Conservation (phyloP, 2,888 invertebrate genomes). For the Chrysotoxum bicinctum region DNA sequence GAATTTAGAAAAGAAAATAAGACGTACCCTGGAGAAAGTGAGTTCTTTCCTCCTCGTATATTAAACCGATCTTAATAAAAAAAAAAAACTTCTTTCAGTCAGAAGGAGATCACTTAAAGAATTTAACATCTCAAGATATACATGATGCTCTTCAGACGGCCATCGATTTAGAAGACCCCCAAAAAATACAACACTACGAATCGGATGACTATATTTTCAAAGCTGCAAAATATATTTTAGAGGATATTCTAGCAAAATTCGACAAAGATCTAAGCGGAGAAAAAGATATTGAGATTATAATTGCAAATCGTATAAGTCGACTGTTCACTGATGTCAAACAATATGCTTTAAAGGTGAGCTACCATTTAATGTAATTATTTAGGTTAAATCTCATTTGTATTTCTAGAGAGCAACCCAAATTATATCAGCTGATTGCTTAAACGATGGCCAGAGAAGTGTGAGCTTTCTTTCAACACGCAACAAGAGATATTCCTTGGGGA, state of each 20-base stretch:
- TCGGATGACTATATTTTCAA: constrained; percentile 78
- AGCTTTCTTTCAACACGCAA: not conserved
- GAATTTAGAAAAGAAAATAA: not conserved
- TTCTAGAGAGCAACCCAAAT: constrained; percentile 78
- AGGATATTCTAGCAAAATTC: constrained; percentile 77
- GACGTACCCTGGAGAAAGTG: constrained; percentile 32
- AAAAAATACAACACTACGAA: constrained; percentile 74
- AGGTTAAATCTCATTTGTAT: not conserved
- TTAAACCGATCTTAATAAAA: no score
- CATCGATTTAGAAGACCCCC: constrained; percentile 75
- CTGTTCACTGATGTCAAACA: constrained; percentile 77
- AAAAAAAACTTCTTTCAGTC: constrained; percentile 3
- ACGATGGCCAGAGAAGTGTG: not conserved
- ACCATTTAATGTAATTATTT: not conserved
- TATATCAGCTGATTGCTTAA: constrained; percentile 72
- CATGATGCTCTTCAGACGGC: constrained; percentile 78
- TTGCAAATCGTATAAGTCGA: constrained; percentile 74
- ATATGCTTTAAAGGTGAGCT: constrained; percentile 77
- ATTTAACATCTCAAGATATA: constrained; percentile 74
- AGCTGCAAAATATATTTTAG: constrained; percentile 79
- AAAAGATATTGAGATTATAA: constrained; percentile 67
- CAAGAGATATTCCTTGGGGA: constrained; percentile 26
- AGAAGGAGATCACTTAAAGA: constrained; percentile 26
- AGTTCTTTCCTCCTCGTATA: constrained; percentile 7
- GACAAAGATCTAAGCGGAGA: constrained; percentile 77